Base-by-base conservation (phyloP, 2,797 vertebrate genomes). In the Microchirus variegatus region DNA sequence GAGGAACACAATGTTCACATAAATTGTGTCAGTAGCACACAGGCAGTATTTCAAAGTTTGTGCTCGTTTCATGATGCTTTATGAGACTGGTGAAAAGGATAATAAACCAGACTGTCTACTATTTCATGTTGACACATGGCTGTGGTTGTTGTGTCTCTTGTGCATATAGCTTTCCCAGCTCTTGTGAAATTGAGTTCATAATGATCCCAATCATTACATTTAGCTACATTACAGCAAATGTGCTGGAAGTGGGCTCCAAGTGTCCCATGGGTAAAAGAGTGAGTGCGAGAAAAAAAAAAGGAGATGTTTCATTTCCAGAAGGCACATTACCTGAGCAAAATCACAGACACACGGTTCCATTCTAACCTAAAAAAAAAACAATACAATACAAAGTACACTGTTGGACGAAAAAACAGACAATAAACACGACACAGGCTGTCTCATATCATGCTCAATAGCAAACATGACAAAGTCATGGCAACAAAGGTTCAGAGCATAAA, bases 131-230 rank as follows among this genome's bases (percentile, higher is more conserved):
- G 75, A 70, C 67, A 67, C 45, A 9, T 16, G 7, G 63, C 57
- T 22, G 52, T 38, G 36, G 19, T 35, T 63, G 60, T 62, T 64
- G 31, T 60, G 38, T 41, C 52, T 65, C 10, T 57, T 51, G 10
- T 67, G 52, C 26, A 15, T 5, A 31, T 31, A 4, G 22, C 22
- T 37, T 61, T 59, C 42, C 35, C 47, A 63, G 70, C 50, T 53
- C 17, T 7, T 11, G 31, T 41, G 47, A 42, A 65, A 45, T 57
- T 68, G 75, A 83, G 63, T 59, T 35, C 59, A 49, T 71, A 54
- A 80, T 57, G 43, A 69, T 54, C 72, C 22, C 44, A 73, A 78
- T 80, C 62, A 62, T 62, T 64, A 56, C 63, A 77, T 80, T 80
- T 61, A 71, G 78, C 63, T 43, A 8, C 52, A 37, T 77, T 67